Conservation (phyloP, 37 sponge, comb jelly and placozoan genomes). For the Halichondria panicea region DNA sequence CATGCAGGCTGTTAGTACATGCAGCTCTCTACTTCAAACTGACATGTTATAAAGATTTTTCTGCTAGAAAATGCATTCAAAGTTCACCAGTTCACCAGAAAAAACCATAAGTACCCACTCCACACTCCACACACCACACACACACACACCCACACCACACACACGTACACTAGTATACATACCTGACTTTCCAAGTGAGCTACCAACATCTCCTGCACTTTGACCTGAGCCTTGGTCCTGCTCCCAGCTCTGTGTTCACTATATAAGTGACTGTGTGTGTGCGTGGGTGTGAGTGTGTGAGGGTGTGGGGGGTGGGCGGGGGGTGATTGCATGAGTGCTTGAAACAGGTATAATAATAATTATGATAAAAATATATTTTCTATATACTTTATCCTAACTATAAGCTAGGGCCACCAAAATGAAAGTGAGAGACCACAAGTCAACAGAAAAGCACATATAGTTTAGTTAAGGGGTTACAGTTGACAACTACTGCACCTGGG, state of each 20-base stretch:
- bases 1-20: too few species aligned
- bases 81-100: too few species aligned
- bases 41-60: neutral
- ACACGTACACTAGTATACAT: neutral
- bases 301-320: slow-evolving; percentile 23
- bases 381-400: too few species aligned
- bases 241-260: slow-evolving; percentile 27
- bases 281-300: slow-evolving; percentile 16
- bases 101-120: too few species aligned
- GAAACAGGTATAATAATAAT: neutral
- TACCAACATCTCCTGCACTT: slow-evolving; percentile 52
- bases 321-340: slow-evolving; percentile 18
- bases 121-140: too few species aligned
- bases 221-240: slow-evolving; percentile 45
- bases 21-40: too few species aligned
- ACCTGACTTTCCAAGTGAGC: slow-evolving; percentile 48
- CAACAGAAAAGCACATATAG: too few species aligned
- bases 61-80: neutral
- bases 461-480: too few species aligned
- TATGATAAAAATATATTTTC: too few species aligned
- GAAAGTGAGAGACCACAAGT: too few species aligned
- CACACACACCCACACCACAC: neutral
- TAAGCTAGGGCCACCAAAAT: too few species aligned
- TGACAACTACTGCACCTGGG: too few species aligned
- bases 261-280: slow-evolving; percentile 45